Evolutionary conservation across 2,797 vertebrate species (phyloP).

Genomic region (Lates japonicus): DNA sequence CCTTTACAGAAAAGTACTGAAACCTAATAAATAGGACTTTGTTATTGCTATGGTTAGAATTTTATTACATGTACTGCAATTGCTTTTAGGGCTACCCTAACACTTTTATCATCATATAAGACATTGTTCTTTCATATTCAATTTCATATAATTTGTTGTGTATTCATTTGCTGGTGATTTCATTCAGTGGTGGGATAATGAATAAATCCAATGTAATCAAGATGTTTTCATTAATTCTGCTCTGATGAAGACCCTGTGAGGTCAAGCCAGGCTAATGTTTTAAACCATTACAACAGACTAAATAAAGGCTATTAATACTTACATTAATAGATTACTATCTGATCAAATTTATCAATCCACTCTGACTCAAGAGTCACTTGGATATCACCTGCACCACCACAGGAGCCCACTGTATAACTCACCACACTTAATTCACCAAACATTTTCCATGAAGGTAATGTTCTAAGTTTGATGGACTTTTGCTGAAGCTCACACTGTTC

Average conservation of each 20-base stretch:
- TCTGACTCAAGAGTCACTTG: not conserved
- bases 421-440: not conserved
- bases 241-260: not conserved
- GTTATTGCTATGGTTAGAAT: not conserved
- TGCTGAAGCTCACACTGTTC: not conserved
- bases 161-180: too few species aligned
- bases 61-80: not conserved
- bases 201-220: not conserved
- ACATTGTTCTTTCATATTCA: too few species aligned
- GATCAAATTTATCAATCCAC: not conserved
- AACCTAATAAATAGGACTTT: not conserved
- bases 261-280: too few species aligned
- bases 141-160: too few species aligned
- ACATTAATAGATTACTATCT: not conserved
- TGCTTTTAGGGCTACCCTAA: too few species aligned
- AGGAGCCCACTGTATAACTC: not conserved
- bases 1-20: not conserved
- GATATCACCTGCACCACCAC: not conserved
- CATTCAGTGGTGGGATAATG: not conserved
- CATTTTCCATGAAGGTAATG: not conserved
- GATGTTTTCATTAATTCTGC: not conserved
- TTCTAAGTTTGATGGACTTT: not conserved
- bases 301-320: not conserved
- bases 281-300: not conserved
- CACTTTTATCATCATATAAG: too few species aligned